phyloP scores from a whole-genome alignment of 2,797 vertebrate genomes.

The Halcyon badia region DNA sequence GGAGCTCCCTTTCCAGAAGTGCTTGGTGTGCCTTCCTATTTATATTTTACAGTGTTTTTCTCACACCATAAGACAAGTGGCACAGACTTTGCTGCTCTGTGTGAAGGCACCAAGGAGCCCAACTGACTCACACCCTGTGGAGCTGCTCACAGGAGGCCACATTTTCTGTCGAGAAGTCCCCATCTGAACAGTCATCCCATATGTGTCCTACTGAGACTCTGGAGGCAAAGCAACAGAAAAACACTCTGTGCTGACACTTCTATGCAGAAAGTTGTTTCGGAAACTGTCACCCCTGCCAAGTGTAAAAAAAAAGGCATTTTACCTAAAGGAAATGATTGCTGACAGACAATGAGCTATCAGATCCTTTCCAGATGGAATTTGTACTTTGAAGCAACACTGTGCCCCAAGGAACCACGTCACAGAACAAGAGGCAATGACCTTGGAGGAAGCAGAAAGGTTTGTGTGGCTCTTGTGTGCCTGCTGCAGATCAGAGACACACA shows the following conservation, averaged over 20 bases:
- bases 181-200: rapidly evolving
- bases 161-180: background rate
- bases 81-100: background rate
- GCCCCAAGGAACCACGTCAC: background rate
- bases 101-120: rapidly evolving
- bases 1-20: conserved; percentile 25
- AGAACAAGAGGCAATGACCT: conserved; percentile 15
- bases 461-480: background rate
- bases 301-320: conserved; percentile 25
- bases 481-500: background rate
- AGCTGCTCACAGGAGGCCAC: background rate
- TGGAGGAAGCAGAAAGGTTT: conserved; percentile 57
- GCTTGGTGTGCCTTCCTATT: conserved; percentile 11
- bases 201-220: background rate
- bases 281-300: background rate
- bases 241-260: background rate
- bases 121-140: background rate
- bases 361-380: conserved; percentile 45
- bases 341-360: conserved; percentile 25
- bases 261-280: conserved; percentile 17
- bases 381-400: conserved; percentile 40
- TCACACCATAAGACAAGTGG: background rate
- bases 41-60: conserved; percentile 27
- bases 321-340: conserved; percentile 53
- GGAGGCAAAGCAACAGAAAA: background rate